Percentiles rank a stretch among this genome's conserved stretches.
These are phyloP conservation scores for Apamea anceps DNA, from an alignment of 2,888 invertebrate species.

Conservation along the genomic window DNA sequence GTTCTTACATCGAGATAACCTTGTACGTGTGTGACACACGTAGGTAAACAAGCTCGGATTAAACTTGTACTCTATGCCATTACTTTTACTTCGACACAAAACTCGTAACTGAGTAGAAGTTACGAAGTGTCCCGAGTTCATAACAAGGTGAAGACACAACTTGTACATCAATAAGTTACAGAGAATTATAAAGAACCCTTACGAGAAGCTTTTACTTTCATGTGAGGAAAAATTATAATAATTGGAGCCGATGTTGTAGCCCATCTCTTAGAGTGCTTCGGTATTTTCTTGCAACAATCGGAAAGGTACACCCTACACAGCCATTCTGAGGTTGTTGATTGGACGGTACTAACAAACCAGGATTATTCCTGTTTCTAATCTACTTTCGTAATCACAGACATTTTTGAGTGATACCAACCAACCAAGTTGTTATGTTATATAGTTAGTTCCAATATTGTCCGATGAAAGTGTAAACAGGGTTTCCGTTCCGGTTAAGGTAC, in stretches of 20 bases:
- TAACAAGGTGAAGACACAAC: conserved; percentile 41
- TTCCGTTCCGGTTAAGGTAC: not conserved
- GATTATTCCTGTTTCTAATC: not conserved
- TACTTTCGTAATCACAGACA: not conserved
- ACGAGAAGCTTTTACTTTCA: not conserved
- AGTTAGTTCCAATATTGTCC: not conserved
- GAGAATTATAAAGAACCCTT: not conserved
- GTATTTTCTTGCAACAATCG: not conserved
- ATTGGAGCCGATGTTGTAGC: not conserved
- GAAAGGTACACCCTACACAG: too few species aligned
- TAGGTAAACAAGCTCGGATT: not conserved
- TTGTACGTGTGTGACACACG: not conserved
- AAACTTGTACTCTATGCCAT: conserved; percentile 13
- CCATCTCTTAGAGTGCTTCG: not conserved
- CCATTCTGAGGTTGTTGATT: too few species aligned
- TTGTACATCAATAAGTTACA: conserved; percentile 47
- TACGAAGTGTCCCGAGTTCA: conserved; percentile 30
- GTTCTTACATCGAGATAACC: not conserved
- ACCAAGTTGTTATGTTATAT: not conserved
- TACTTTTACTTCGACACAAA: conserved; percentile 30
- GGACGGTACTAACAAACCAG: not conserved
- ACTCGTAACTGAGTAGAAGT: conserved; percentile 17
- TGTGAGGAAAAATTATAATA: not conserved
- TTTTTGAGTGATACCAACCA: not conserved
- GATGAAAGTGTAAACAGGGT: not conserved